Conservation (phyloP, 2,888 invertebrate genomes). For the Minunthozetes semirufus region DNA sequence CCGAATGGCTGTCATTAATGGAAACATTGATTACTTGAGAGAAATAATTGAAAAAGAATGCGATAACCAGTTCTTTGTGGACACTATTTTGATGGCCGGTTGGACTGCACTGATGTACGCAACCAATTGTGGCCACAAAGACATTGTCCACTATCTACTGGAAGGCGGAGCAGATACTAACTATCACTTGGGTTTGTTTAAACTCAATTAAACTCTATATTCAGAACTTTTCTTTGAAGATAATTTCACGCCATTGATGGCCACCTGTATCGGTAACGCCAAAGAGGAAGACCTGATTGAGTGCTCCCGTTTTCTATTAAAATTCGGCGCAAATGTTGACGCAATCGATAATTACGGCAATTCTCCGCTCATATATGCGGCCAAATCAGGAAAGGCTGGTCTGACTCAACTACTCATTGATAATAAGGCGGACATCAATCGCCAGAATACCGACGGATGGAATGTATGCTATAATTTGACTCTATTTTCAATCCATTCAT, state of each 20-base stretch:
- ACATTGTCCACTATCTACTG: slow-evolving; percentile 47
- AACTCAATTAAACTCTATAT: background rate
- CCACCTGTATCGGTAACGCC: slow-evolving; percentile 48
- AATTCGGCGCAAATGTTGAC: slow-evolving; percentile 45
- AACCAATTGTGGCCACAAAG: slow-evolving; percentile 44
- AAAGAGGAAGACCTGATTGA: slow-evolving; percentile 46
- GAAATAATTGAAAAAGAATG: background rate
- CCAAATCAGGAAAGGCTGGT: slow-evolving; percentile 47
- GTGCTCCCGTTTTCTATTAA: slow-evolving; percentile 46
- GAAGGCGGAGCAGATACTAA: slow-evolving; percentile 49
- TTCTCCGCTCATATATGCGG: slow-evolving; percentile 51
- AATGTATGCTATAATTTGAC: slow-evolving; percentile 35
- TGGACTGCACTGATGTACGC: slow-evolving; percentile 48
- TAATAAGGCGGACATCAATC: slow-evolving; percentile 47
- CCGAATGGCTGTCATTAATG: slow-evolving; percentile 28
- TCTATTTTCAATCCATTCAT: background rate
- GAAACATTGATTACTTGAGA: slow-evolving; percentile 13
- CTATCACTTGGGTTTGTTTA: slow-evolving; percentile 48
- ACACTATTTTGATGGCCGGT: slow-evolving; percentile 42
- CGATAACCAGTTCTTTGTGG: slow-evolving; percentile 31
- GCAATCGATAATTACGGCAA: slow-evolving; percentile 45
- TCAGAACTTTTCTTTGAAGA: slow-evolving; percentile 44
- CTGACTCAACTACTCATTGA: slow-evolving; percentile 47
- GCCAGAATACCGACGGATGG: slow-evolving; percentile 46
- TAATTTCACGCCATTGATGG: slow-evolving; percentile 51